Evolutionary conservation across 2,888 invertebrate genomes (phyloP).

Genomic region (Lasioglossum marginatum): DNA sequence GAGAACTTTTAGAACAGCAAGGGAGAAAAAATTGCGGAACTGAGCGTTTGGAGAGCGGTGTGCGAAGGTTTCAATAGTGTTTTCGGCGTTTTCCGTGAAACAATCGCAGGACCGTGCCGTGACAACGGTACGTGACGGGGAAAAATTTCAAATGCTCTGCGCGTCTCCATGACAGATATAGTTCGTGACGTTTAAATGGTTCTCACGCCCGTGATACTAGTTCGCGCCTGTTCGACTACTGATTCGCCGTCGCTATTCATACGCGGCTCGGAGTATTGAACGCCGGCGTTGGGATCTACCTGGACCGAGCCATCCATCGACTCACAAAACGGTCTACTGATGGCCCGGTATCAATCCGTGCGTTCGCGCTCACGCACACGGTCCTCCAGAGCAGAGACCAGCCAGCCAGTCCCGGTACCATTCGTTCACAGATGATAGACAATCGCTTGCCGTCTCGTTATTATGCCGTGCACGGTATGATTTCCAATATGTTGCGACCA

Average conservation of each 20-base stretch:
- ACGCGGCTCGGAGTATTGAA: slow-evolving; percentile 55
- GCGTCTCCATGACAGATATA: slow-evolving; percentile 53
- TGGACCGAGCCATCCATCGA: slow-evolving; percentile 21
- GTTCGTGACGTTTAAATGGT: slow-evolving; percentile 68
- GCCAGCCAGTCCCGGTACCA: neutral
- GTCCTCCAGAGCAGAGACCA: neutral
- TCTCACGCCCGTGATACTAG: slow-evolving; percentile 56
- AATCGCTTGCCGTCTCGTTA: slow-evolving; percentile 5
- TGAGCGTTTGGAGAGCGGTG: neutral
- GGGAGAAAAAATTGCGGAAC: neutral
- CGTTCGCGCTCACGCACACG: neutral
- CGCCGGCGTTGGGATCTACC: slow-evolving; percentile 43
- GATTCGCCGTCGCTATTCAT: slow-evolving; percentile 66
- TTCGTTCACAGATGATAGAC: neutral
- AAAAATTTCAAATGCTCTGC: slow-evolving; percentile 42
- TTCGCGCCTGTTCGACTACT: slow-evolving; percentile 52
- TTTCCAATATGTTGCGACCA: slow-evolving; percentile 75
- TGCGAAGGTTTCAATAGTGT: slow-evolving; percentile 13
- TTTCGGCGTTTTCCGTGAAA: slow-evolving; percentile 38
- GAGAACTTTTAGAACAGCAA: neutral
- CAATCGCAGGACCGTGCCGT: slow-evolving; percentile 26
- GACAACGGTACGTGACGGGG: neutral
- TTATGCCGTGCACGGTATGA: slow-evolving; percentile 58
- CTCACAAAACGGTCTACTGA: neutral
- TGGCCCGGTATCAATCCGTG: neutral